Evolutionary conservation across 2,888 invertebrate species (phyloP).

Genomic region (Heliconius charithonia): DNA sequence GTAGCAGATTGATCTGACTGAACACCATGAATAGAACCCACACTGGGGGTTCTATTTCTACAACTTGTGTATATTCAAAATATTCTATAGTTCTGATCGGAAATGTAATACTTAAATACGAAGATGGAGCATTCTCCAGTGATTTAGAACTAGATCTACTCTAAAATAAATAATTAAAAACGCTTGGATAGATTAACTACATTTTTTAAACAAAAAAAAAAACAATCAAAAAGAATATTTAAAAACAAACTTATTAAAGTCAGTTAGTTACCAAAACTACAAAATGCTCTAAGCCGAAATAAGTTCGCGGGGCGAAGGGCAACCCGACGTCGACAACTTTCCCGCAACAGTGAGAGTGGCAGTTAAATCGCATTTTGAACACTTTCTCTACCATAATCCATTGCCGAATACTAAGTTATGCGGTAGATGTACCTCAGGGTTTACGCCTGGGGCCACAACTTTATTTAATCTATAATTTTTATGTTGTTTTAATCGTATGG

Average conservation of each 20-base stretch:
- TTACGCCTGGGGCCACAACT: conserved; percentile 7
- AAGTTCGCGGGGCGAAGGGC: conserved; percentile 44
- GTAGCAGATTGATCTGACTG: no score
- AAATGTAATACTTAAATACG: no score
- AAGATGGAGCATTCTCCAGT: no score
- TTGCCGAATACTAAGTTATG: conserved; percentile 42
- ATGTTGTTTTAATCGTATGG: neutral
- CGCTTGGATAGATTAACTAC: no score
- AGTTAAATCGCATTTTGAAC: conserved; percentile 42
- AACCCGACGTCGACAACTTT: conserved; percentile 49
- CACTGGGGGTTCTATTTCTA: no score
- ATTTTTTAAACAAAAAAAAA: neutral
- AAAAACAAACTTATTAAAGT: neutral
- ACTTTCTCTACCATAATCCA: conserved; percentile 47
- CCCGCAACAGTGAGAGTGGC: conserved; percentile 57
- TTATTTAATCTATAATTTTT: neutral
- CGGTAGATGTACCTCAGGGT: conserved; percentile 25
- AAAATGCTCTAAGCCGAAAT: conserved; percentile 2
- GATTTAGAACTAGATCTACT: no score
- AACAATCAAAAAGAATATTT: neutral
- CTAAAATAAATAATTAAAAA: no score
- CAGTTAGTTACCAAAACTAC: neutral
- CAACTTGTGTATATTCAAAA: no score
- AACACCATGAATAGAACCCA: no score
- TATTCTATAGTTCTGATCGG: no score